Evolutionary conservation across 2,113 vertebrate species (phyloP).

Genomic region (Calyptommatus sinebrachiatus): DNA sequence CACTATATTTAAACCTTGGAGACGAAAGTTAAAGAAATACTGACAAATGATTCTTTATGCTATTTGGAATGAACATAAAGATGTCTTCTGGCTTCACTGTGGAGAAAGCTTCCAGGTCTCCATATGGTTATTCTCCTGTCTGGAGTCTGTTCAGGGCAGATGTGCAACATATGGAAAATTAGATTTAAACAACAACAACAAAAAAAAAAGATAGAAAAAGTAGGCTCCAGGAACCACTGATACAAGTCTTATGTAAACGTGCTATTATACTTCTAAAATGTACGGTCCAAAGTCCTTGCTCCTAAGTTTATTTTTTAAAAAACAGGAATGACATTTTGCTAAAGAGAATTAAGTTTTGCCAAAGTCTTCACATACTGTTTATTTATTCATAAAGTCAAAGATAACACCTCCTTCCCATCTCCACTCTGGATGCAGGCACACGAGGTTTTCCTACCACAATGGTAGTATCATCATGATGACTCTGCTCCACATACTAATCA

Average conservation of each 20-base stretch:
- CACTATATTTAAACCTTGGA: conserved; percentile 19
- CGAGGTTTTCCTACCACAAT: too few relatives aligned
- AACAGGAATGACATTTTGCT: conserved; percentile 47
- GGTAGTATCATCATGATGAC: too few relatives aligned
- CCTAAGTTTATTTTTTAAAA: conserved; percentile 10
- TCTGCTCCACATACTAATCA: too few relatives aligned
- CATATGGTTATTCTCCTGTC: conserved; percentile 64
- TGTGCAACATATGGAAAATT: conserved; percentile 55
- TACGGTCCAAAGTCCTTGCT: background rate
- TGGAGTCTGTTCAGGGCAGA: conserved; percentile 51
- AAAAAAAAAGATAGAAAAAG: conserved; percentile 12
- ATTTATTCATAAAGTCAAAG: conserved; percentile 45
- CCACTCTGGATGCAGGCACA: conserved; percentile 9
- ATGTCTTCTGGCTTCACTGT: conserved; percentile 56
- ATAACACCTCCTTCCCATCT: conserved; percentile 24
- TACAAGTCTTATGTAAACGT: conserved; percentile 25
- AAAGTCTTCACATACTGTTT: conserved; percentile 37
- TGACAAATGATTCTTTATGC: conserved; percentile 47
- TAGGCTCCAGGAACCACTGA: conserved; percentile 47
- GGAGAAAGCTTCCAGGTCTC: conserved; percentile 57
- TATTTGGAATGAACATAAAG: conserved; percentile 61
- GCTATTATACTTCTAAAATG: conserved; percentile 37
- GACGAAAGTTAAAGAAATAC: conserved; percentile 40
- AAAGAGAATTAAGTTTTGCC: conserved; percentile 30
- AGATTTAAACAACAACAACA: conserved; percentile 42